A percentile compares a stretch with the other conserved stretches of the same genome.
These are phyloP conservation scores for Eupeodes luniger DNA, from an alignment of 2,888 invertebrate species.

Conservation along the genomic window DNA sequence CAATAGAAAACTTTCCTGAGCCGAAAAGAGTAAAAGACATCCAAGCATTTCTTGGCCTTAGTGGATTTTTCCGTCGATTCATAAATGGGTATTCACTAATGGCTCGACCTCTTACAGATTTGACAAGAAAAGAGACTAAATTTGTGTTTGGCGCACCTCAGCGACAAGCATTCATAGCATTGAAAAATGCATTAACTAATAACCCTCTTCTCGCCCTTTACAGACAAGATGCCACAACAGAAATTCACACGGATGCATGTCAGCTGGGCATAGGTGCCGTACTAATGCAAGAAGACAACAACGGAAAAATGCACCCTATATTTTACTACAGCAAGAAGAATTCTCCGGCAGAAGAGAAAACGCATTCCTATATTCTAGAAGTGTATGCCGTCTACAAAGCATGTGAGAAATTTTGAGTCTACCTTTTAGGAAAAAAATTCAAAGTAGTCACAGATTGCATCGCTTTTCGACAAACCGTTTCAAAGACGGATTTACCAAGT, in stretches of 20 bases:
- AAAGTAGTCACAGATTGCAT: slow-evolving; percentile 38
- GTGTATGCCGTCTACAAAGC: slow-evolving; percentile 33
- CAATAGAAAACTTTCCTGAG: slow-evolving; percentile 16
- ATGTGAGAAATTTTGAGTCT: slow-evolving; percentile 11
- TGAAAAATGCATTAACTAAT: slow-evolving; percentile 8
- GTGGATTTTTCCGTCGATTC: not conserved
- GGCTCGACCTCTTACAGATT: slow-evolving; percentile 13
- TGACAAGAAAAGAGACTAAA: not conserved
- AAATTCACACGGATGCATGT: slow-evolving; percentile 14
- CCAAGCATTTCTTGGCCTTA: slow-evolving; percentile 22
- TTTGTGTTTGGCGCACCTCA: slow-evolving; percentile 14
- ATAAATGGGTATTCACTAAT: slow-evolving; percentile 4
- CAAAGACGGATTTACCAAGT: slow-evolving; percentile 23
- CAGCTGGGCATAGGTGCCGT: slow-evolving; percentile 24
- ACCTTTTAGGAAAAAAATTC: slow-evolving; percentile 33
- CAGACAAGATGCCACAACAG: not conserved
- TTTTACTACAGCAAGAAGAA: slow-evolving; percentile 12
- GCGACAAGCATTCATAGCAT: not conserved
- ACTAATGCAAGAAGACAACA: slow-evolving; percentile 5
- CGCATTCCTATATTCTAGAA: slow-evolving; percentile 15
- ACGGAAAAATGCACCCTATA: not conserved
- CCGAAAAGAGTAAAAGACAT: slow-evolving; percentile 11
- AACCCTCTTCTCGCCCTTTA: slow-evolving; percentile 19
- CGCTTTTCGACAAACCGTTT: slow-evolving; percentile 21
- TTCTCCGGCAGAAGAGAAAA: slow-evolving; percentile 23